Percentiles rank a stretch among this genome's conserved stretches.
phyloP scores from a whole-genome alignment of 2,113 vertebrate species.

The Brachyhypopomus gauderio region DNA sequence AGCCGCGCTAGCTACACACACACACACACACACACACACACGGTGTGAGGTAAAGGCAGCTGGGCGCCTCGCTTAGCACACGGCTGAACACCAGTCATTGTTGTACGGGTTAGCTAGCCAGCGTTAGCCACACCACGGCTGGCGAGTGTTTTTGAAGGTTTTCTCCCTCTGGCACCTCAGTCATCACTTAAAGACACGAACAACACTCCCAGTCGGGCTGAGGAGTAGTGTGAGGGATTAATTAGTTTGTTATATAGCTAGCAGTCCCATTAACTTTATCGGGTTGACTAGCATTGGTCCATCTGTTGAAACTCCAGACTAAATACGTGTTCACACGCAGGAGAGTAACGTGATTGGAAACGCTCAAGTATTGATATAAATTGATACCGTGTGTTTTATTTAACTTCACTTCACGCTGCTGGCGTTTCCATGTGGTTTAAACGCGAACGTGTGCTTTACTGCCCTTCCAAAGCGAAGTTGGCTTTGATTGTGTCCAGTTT shows the following conservation, averaged over 20 bases:
- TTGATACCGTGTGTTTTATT: neutral
- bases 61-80: neutral
- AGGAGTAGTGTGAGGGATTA: too few relatives aligned
- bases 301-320: neutral
- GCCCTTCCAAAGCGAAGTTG: neutral
- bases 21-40: too few relatives aligned
- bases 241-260: neutral
- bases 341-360: conserved; percentile 21
- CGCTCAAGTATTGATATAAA: conserved; percentile 26
- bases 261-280: neutral
- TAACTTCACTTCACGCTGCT: too few relatives aligned
- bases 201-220: neutral
- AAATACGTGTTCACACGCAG: neutral
- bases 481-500: conserved; percentile 22
- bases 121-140: too few relatives aligned
- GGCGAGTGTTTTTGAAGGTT: too few relatives aligned
- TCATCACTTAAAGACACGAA: too few relatives aligned
- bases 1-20: neutral
- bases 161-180: too few relatives aligned
- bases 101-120: neutral
- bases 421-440: neutral
- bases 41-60: neutral
- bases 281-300: neutral
- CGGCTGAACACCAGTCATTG: neutral
- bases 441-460: neutral